Percentiles rank a stretch among this genome's conserved stretches.
These are phyloP conservation scores for Stenotaenia linearis DNA, from an alignment of 2,888 invertebrate species.

Conservation along the genomic window DNA sequence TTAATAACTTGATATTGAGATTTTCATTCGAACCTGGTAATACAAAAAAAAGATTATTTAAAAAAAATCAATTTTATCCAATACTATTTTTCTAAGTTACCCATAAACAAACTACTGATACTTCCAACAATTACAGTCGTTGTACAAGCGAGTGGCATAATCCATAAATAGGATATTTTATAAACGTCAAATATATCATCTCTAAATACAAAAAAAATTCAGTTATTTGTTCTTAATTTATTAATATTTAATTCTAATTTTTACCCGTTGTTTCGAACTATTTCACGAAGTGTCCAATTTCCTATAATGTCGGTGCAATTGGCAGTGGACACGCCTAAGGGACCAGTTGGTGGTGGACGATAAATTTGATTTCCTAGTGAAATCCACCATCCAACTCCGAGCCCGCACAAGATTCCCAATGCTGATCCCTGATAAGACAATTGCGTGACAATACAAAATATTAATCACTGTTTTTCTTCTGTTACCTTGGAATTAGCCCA, in stretches of 20 bases:
- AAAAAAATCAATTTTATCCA: neutral
- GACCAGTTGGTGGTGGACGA: neutral
- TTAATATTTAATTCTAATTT: neutral
- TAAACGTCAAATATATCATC: neutral
- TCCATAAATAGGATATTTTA: constrained; percentile 1
- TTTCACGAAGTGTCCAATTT: neutral
- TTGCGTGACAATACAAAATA: neutral
- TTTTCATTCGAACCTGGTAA: neutral
- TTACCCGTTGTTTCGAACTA: neutral
- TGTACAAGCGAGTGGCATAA: neutral
- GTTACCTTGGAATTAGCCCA: constrained; percentile 2
- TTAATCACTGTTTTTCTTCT: neutral
- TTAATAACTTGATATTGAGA: neutral
- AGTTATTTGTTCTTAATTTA: neutral
- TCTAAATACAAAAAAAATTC: neutral
- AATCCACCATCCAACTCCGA: neutral
- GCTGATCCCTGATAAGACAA: neutral
- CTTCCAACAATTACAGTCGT: neutral
- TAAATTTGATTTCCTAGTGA: constrained; percentile 17
- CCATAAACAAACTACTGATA: neutral
- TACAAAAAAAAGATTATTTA: neutral
- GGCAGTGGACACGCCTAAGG: neutral
- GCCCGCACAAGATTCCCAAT: neutral
- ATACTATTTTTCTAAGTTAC: too few species aligned
- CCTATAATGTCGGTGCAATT: constrained; percentile 1